phyloP scores from a whole-genome alignment of 2,888 invertebrate genomes.

The Sabellastarte sp. region DNA sequence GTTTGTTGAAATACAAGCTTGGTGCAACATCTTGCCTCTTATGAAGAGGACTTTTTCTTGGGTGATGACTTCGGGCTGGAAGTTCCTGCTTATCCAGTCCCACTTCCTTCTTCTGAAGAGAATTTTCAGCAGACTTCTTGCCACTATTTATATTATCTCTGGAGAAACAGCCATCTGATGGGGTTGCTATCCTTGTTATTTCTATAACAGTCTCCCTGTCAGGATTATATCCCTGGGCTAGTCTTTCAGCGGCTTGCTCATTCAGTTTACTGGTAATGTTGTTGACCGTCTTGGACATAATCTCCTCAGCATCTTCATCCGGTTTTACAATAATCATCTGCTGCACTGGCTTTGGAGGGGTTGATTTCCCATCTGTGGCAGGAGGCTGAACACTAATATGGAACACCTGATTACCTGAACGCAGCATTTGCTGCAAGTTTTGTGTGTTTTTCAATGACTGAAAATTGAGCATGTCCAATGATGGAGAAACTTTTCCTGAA shows the following conservation, averaged over 20 bases:
- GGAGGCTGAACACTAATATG: background rate
- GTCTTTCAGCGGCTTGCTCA: conserved; percentile 1
- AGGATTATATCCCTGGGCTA: conserved; percentile 7
- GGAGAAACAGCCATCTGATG: conserved; percentile 8
- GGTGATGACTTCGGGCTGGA: background rate
- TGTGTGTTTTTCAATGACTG: background rate
- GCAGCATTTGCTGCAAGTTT: background rate
- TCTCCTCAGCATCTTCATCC: conserved; percentile 10
- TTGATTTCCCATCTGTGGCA: background rate
- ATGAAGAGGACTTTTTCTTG: conserved; percentile 7
- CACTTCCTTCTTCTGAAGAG: background rate
- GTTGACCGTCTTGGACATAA: conserved; percentile 5
- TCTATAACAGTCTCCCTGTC: conserved; percentile 19
- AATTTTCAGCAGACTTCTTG: background rate
- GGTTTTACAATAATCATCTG: conserved; percentile 10
- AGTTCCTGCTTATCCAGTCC: background rate
- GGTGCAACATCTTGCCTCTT: no score
- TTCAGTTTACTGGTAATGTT: conserved; percentile 9
- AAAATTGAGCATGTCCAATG: background rate
- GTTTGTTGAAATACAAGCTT: no score
- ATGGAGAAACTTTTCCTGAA: background rate
- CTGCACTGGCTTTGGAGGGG: background rate
- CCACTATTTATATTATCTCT: conserved; percentile 2
- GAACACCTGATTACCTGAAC: background rate
- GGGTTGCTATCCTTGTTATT: conserved; percentile 12